Conservation (phyloP, 2,797 vertebrate genomes). For the Salmo trutta region DNA sequence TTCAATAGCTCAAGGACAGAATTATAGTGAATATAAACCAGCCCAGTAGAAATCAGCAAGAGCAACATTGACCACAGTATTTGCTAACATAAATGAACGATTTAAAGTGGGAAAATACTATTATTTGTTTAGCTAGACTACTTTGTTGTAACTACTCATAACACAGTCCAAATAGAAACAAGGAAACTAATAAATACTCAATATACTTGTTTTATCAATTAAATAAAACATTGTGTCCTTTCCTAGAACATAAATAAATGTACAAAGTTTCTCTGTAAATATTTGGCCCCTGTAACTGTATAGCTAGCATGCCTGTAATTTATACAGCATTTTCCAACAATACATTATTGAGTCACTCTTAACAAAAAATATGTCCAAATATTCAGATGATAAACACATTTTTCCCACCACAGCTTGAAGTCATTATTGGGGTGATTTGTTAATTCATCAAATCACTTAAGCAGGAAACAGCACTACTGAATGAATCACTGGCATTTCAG, state of each 20-base stretch:
- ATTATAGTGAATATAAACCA: constrained; percentile 49
- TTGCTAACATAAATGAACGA: constrained; percentile 40
- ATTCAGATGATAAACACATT: constrained; percentile 65
- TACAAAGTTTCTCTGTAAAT: neutral
- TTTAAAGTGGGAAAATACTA: constrained; percentile 19
- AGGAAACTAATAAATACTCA: neutral
- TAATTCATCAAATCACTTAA: constrained; percentile 71
- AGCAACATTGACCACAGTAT: constrained; percentile 29
- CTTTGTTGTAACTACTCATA: neutral
- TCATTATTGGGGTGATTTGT: constrained; percentile 70
- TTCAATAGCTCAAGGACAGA: constrained; percentile 49
- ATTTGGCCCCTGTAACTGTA: neutral
- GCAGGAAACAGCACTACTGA: constrained; percentile 71
- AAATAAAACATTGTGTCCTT: neutral
- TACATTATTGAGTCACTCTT: constrained; percentile 40
- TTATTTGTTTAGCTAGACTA: neutral
- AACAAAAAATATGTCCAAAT: constrained; percentile 50
- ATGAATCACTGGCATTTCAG: constrained; percentile 65
- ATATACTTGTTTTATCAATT: neutral
- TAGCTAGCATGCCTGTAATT: constrained; percentile 42
- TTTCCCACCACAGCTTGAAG: constrained; percentile 61
- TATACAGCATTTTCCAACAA: constrained; percentile 65
- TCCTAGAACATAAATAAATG: neutral
- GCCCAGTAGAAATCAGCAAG: constrained; percentile 32
- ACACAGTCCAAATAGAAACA: neutral